Conservation (phyloP, 2,113 vertebrate species). For the Thomomys bottae region DNA sequence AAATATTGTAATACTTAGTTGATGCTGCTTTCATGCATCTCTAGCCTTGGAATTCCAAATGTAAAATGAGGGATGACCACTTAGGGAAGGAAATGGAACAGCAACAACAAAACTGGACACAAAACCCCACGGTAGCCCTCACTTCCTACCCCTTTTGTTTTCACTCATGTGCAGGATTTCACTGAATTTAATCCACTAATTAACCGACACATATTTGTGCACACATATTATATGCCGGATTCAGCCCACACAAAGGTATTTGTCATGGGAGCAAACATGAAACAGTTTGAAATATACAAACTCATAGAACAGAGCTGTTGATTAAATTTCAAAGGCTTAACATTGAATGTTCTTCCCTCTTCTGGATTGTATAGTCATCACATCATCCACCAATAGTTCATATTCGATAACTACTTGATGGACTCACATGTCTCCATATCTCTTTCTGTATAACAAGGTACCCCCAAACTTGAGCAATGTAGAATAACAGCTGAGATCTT, state of each 20-base stretch:
- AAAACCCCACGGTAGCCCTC: slow-evolving; percentile 2
- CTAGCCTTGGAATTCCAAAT: not conserved
- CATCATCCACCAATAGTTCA: not conserved
- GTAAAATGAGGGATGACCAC: not conserved
- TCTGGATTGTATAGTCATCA: not conserved
- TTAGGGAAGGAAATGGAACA: slow-evolving; percentile 8
- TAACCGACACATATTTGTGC: slow-evolving; percentile 17
- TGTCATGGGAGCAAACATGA: not conserved
- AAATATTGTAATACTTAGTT: slow-evolving; percentile 14
- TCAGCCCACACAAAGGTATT: not conserved
- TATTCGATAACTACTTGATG: slow-evolving; percentile 30
- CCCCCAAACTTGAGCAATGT: not conserved
- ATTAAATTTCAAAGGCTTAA: slow-evolving; percentile 10
- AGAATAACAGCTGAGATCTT: not conserved
- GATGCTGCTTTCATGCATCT: not conserved
- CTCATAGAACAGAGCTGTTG: slow-evolving; percentile 23
- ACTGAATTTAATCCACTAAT: not conserved
- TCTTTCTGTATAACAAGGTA: not conserved
- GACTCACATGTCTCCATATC: not conserved
- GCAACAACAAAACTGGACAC: not conserved
- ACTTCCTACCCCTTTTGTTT: not conserved
- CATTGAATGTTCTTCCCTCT: not conserved
- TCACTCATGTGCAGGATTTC: not conserved
- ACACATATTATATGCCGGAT: not conserved
- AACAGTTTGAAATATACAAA: slow-evolving; percentile 24